phyloP scores from a whole-genome alignment of 2,888 invertebrate species.

The Brachycybe producta region DNA sequence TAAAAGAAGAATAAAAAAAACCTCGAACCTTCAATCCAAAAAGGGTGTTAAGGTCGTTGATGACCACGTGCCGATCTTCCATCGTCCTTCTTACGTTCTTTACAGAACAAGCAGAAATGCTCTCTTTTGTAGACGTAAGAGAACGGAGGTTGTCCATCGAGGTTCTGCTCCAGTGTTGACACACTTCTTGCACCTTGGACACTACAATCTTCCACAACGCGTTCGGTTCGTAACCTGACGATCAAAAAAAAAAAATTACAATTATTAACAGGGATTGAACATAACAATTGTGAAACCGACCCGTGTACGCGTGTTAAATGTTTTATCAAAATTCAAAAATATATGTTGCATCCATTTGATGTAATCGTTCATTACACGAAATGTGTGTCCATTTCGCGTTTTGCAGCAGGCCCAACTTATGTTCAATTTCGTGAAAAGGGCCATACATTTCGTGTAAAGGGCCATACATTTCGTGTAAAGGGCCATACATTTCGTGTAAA shows the following conservation, averaged over 20 bases:
- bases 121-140: slow-evolving; percentile 1
- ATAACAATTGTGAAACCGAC: background rate
- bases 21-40: slow-evolving; percentile 46
- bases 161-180: slow-evolving; percentile 43
- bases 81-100: slow-evolving; percentile 74
- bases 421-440: no score
- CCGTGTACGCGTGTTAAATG: background rate
- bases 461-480: no score
- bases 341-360: no score
- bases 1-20: no score
- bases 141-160: background rate
- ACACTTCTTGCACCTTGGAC: slow-evolving; percentile 55
- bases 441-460: no score
- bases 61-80: slow-evolving; percentile 80
- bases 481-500: no score
- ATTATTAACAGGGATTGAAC: background rate
- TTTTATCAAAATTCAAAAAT: no score
- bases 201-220: slow-evolving; percentile 61
- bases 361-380: no score
- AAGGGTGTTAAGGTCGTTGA: slow-evolving; percentile 67
- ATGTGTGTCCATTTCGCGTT: no score
- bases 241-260: slow-evolving; percentile 9
- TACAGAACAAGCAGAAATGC: slow-evolving; percentile 51
- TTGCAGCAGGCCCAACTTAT: no score
- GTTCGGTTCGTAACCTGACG: slow-evolving; percentile 46